Percentiles rank a stretch among this genome's conserved stretches.
These are phyloP conservation scores for Kuschelorhynchus macadamiae DNA, from an alignment of 2,888 invertebrate genomes.

Conservation along the genomic window DNA sequence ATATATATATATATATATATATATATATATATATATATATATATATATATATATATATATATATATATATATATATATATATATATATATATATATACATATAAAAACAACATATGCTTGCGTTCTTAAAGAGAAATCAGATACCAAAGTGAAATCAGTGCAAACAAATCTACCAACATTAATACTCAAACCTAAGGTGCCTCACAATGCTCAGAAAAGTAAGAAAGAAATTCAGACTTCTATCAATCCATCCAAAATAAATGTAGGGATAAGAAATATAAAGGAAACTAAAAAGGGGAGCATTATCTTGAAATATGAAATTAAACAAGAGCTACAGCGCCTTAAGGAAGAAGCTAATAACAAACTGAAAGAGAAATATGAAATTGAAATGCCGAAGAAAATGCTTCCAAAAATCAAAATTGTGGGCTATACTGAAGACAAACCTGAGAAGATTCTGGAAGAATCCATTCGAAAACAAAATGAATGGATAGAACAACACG, in stretches of 20 bases:
- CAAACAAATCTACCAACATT: no score
- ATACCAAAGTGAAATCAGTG: no score
- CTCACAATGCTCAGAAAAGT: not conserved
- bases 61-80: no score
- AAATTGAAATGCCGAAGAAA: not conserved
- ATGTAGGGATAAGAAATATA: not conserved
- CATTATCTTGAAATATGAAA: not conserved
- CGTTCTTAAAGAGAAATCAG: no score
- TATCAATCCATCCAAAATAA: no score
- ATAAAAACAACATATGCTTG: no score
- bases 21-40: no score
- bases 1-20: no score
- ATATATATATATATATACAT: no score
- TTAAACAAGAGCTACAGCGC: not conserved
- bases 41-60: no score
- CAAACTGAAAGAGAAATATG: not conserved
- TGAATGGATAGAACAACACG: not conserved
- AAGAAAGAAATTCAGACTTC: not conserved
- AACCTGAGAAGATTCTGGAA: not conserved
- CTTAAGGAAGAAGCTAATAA: not conserved
- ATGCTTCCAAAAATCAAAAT: not conserved
- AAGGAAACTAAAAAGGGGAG: not conserved
- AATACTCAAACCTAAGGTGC: no score
- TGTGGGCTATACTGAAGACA: not conserved
- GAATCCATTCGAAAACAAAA: not conserved